Base-by-base conservation (phyloP, 1,140 invertebrate species). In the Gonatopus flavifemur region DNA sequence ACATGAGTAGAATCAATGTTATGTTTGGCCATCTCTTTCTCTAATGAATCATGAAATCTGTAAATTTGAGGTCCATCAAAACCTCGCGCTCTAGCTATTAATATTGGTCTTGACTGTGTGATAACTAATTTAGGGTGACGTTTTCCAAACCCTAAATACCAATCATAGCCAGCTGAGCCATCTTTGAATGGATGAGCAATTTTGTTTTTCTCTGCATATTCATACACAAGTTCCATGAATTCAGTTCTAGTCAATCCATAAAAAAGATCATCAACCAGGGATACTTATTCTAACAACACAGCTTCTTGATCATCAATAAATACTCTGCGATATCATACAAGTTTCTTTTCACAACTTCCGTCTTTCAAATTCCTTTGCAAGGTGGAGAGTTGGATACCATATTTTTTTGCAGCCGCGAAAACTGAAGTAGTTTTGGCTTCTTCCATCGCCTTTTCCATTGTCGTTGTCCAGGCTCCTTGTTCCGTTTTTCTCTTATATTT, bases 51-150 rank as follows among this genome's bases (percentile, higher is more conserved):
- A 40, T 45, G 67, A 59, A 67, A 66, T 33, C 39, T 45, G 12
- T 61, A 42, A 1, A 72, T 63, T 44, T 64, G 57, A 4, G 53
- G 53, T 32, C 42, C 60, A 50, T 67, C 70, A 49, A 71, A 67
- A 18, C 54, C 67, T 55, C 49, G 43, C 2, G 58, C 52, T 49
- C 66, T 49, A 25, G 63, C 60, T 5, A 69, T 24, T 22, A 56
- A 65, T 40, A 62, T 65, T 33, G 66, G 52, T 45, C 69, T 63
- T 40, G 67, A 64, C 8, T 48, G 33, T 20, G 57, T 56, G 8
- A 70, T 19, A 7, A 36, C 18, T 16, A 74, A 30, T 24, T 61
- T 52, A 32, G 65, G 59, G 52, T 65, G 57, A 48, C 65, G 22
- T 38, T 33, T 39, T 40, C 49, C 45, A 49, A 70, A 72, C 18